phyloP scores from a whole-genome alignment of 2,113 vertebrate genomes.

The Dendropsophus ebraccatus region DNA sequence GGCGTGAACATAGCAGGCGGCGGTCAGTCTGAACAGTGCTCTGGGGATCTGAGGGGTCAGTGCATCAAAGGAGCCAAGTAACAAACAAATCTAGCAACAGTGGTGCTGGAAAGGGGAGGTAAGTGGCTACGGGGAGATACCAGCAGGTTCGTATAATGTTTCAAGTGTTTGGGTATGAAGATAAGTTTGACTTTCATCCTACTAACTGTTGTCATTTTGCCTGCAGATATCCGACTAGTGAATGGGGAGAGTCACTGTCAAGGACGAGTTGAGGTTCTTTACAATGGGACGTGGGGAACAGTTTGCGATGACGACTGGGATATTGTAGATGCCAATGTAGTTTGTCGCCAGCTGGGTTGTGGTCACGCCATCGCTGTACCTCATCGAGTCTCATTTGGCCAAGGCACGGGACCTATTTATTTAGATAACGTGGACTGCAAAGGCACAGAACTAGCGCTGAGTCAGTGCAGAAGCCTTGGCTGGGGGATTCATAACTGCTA shows the following conservation, averaged over 20 bases:
- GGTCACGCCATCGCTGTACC: constrained; percentile 80
- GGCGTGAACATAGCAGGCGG: too few species aligned
- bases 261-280: constrained; percentile 88
- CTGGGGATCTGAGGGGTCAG: too few species aligned
- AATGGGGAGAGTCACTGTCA: constrained; percentile 85
- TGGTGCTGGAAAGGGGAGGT: too few species aligned
- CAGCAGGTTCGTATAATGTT: too few species aligned
- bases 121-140: too few species aligned
- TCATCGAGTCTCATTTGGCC: constrained; percentile 82
- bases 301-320: constrained; percentile 98
- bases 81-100: too few species aligned
- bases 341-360: constrained; percentile 89
- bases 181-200: too few species aligned
- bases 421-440: constrained; percentile 94
- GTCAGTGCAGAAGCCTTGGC: constrained; percentile 85
- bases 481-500: constrained; percentile 98
- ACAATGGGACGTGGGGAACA: constrained; percentile 86
- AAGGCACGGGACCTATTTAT: constrained; percentile 83
- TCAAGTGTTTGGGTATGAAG: too few species aligned
- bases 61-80: too few species aligned
- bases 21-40: too few species aligned
- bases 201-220: background rate
- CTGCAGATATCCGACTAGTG: constrained; percentile 82
- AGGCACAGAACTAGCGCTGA: constrained; percentile 81
- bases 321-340: constrained; percentile 90